Evolutionary conservation across 1,140 invertebrate genomes (phyloP), one percentile per base, ranked within the genome.

Genomic region (Fragariocoptes setiger): DNA sequence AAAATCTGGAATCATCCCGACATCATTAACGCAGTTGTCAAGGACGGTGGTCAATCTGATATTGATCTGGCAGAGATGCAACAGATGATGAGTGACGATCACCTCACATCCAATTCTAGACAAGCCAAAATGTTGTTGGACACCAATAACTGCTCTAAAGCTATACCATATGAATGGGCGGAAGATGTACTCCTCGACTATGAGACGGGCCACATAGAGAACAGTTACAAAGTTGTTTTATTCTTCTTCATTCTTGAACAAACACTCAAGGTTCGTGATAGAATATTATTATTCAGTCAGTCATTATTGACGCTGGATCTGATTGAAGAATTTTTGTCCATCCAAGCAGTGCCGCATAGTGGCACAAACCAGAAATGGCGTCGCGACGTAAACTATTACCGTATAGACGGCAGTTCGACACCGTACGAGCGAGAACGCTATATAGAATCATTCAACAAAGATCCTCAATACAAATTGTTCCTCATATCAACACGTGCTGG

Each of bases 1-100:
- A 95, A 97, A 69, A 95, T 99, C 48, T 95, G 88, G 86, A 97
- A 97, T 56, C 90, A 97, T 62, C 88, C 90, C 0, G 90, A 97
- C 60, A 75, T 95, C 38, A 56, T 97, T 21, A 85, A 83, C 53
- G 74, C 85, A 54, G 78, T 86, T 54, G 54, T 90, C 37, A 71
- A 72, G 51, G 80, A 85, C 54, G 67, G 74, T 42, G 59, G n/a
- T n/a, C n/a, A 50, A 39, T 47, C 39, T 38, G 70, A 69, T 19
- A 76, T 76, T 47, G 75, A 76, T 35, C 69, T 79, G 49, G 85
- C n/a, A n/a, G n/a, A n/a, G n/a, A n/a, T n/a, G n/a, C n/a, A n/a
- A n/a, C n/a, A n/a, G n/a, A n/a, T n/a, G n/a, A n/a, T n/a, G n/a
- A n/a, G n/a, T n/a, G n/a, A n/a, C n/a, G n/a, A n/a, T n/a, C n/a